phyloP scores from a whole-genome alignment of 2,888 invertebrate genomes.

The Unio delphinus region DNA sequence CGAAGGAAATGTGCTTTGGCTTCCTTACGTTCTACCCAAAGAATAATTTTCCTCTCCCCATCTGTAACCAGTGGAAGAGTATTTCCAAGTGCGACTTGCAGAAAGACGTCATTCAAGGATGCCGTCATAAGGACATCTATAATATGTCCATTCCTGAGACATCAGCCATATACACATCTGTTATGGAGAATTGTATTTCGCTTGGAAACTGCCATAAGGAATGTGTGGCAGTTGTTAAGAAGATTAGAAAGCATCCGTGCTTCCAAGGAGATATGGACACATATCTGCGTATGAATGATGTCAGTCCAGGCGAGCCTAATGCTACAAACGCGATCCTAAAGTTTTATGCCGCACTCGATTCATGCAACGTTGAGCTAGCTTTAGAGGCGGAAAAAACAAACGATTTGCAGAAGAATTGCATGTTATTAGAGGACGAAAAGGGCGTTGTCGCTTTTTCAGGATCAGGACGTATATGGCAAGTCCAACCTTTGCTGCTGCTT shows the following conservation, averaged over 20 bases:
- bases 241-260: slow-evolving; percentile 29
- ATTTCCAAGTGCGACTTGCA: slow-evolving; percentile 9
- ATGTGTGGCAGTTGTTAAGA: slow-evolving; percentile 21
- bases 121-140: slow-evolving; percentile 6
- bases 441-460: no score
- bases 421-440: no score
- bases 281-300: neutral
- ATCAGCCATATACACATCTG: slow-evolving; percentile 3
- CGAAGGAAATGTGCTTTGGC: slow-evolving; percentile 42
- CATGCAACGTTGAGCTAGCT: slow-evolving; percentile 7
- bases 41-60: slow-evolving; percentile 13
- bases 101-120: slow-evolving; percentile 12
- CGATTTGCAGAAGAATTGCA: no score
- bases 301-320: neutral
- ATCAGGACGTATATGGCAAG: no score
- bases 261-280: slow-evolving; percentile 23
- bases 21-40: slow-evolving; percentile 50
- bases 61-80: slow-evolving; percentile 4
- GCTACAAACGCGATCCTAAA: neutral
- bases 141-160: slow-evolving; percentile 15
- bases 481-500: no score
- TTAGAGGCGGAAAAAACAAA: neutral
- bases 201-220: slow-evolving; percentile 17
- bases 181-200: slow-evolving; percentile 16
- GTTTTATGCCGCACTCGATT: neutral